These are phyloP conservation scores for Alloplasta piceator DNA, from an alignment of 2,888 invertebrate species.

Conservation along the genomic window DNA sequence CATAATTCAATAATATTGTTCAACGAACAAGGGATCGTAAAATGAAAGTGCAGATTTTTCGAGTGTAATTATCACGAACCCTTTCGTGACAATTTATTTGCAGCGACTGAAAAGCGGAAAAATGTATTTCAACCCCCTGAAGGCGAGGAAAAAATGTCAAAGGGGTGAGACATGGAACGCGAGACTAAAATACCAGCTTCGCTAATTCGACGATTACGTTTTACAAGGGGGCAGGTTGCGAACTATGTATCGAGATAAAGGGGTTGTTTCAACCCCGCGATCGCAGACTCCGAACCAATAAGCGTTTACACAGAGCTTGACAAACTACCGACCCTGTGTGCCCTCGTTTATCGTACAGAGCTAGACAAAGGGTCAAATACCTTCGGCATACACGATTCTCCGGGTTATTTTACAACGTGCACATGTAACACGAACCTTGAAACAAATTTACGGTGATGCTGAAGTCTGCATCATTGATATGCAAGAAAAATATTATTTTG, in stretches of 20 bases:
- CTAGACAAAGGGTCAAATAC: conserved; percentile 35
- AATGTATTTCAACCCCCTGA: too few species aligned
- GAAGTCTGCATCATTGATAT: too few species aligned
- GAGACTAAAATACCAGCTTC: conserved; percentile 18
- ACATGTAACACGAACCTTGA: too few species aligned
- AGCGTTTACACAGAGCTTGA: conserved; percentile 33
- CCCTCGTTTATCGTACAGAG: not conserved
- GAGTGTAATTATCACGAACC: too few species aligned
- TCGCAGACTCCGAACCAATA: conserved; percentile 23
- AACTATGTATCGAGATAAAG: not conserved
- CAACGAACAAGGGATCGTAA: too few species aligned
- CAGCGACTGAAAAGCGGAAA: too few species aligned
- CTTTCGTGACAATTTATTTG: too few species aligned
- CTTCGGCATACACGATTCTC: not conserved
- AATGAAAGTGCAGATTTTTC: too few species aligned
- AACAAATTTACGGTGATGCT: too few species aligned
- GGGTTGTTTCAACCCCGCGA: conserved; percentile 37
- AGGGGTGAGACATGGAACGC: not conserved
- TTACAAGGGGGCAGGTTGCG: not conserved
- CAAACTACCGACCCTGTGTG: conserved; percentile 34
- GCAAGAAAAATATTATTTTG: too few species aligned
- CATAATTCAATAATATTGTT: too few species aligned
- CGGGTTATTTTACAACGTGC: not conserved
- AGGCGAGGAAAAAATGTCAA: conserved; percentile 1
- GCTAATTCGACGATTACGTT: conserved; percentile 47